Evolutionary conservation across 1,140 invertebrate species (phyloP), one percentile per base, ranked within the genome.

Genomic region (Tetramorium alpestre): DNA sequence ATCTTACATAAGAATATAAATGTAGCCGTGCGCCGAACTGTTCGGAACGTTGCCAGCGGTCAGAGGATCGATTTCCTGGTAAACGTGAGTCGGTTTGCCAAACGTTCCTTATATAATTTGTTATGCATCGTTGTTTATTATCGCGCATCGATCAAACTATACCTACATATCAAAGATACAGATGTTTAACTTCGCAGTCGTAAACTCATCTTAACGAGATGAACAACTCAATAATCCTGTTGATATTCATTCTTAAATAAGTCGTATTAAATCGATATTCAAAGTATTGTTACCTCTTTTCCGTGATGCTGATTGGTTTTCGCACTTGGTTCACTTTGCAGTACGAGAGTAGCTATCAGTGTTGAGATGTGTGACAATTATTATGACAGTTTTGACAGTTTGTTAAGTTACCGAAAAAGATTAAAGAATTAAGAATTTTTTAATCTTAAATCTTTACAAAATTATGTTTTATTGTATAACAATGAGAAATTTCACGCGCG

Each of bases 1-100:
- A 87, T 92, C 91, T 91, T 92, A 91, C 86, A 82, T 90, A 89
- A 89, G 77, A 90, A 88, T 92, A 92, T 92, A 91, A 92, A 91
- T 91, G 89, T 92, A 92, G 87, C 76, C 84, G 85, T 73, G 65
- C 67, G 75, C 58, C 75, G 85, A 84, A 88, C 76, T 76, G 84
- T 80, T 88, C 70, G 86, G 72, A 85, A 90, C 76, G 76, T 81
- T 87, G 85, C 72, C 51, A 90, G 82, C 88, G 89, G 85, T 92
- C 80, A 85, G 88, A 89, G 87, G 87, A 78, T 87, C 87, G 88
- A 90, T 91, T 91, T 91, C 78, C 85, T 85, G 86, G 81, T 47
- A 70, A 85, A 91, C 73, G 77, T 87, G 76, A 89, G 87, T 81
- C 47, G 87, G 85, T 65, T 85, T 67, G 51, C 58, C 65, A 49